Evolutionary conservation across 2,888 invertebrate genomes (phyloP).

Genomic region (Morpho achilles): DNA sequence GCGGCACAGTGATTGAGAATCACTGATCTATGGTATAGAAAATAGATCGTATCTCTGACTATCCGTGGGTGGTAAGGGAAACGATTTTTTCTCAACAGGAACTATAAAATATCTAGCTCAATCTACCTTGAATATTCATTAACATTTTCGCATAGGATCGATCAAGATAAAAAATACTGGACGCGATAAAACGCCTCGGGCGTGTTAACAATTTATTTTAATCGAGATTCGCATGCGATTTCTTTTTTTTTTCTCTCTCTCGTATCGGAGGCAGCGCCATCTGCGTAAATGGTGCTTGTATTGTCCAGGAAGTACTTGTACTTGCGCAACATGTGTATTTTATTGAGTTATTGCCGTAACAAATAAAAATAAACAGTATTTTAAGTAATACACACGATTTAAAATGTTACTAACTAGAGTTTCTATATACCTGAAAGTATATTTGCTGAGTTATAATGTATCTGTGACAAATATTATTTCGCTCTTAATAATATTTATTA

Average conservation of each 20-base stretch:
- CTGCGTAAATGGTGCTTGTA: conserved; percentile 61
- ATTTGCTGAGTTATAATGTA: too few relatives aligned
- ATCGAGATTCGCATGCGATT: conserved; percentile 49
- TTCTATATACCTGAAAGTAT: too few relatives aligned
- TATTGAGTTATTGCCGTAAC: conserved; percentile 29
- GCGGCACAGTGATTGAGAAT: too few relatives aligned
- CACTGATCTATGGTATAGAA: too few relatives aligned
- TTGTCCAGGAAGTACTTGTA: conserved; percentile 53
- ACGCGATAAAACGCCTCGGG: conserved; percentile 51
- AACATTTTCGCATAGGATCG: conserved; percentile 55
- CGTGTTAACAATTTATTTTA: conserved; percentile 65
- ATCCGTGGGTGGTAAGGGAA: conserved; percentile 53
- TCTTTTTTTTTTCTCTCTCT: conserved; percentile 23
- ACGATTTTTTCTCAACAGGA: conserved; percentile 41
- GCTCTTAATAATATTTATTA: too few relatives aligned
- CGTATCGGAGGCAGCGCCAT: conserved; percentile 37
- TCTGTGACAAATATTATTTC: too few relatives aligned
- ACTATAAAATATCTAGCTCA: conserved; percentile 59
- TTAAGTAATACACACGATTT: too few relatives aligned
- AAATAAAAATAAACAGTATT: conserved; percentile 18
- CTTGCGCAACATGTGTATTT: conserved; percentile 44
- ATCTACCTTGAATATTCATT: conserved; percentile 46
- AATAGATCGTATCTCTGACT: neutral
- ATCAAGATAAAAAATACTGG: conserved; percentile 52
- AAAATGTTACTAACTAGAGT: too few relatives aligned